Base-by-base conservation (phyloP, 2,888 invertebrate species). In the Nesidiocoris tenuis region DNA sequence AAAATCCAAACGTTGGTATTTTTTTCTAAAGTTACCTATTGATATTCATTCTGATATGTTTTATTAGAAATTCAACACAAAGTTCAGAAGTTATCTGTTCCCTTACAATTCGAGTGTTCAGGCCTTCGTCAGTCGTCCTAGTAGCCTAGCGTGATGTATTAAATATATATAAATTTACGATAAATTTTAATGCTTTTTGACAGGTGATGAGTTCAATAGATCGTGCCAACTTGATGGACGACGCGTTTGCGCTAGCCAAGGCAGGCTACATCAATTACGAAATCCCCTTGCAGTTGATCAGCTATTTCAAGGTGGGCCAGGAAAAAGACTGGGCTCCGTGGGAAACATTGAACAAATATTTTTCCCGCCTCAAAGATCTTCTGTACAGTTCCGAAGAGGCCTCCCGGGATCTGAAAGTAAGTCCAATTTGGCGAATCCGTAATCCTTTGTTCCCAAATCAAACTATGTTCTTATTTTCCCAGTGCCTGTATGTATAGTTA, bases 321-420 rank as follows among this genome's bases (percentile, higher is more conserved):
- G 96, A 96, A 82, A 84, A 85, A 16, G 88, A 89, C 68, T 90
- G 88, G 81, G 88, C 92, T 0, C 93, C 95, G 0, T 96, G 96
- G 96, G 84, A 39, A n/a, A 59, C 24, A 1, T 23, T 70, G 7
- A 70, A 17, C 17, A 70, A 59, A 25, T 70, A 70, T 25, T 72
- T 21, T 21, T 55, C 63, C 2, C 61, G 25, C 21, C 16, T 72
- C 61, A 61, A 24, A 17, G 61, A 72, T 54, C 54, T 63, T 12
- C 63, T 72, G 21, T 72, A 39, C 72, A 17, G 25, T 24, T 72
- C 72, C 7, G 21, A 25, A 19, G 72, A 72, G 1, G 72, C 70
- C 17, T 59, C 57, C 17, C 7, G 23, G 24, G 57, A 70, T 7
- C 70, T 70, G 9, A 59, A 59, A 23, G 70, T 70, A 12, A 39